These are phyloP conservation scores for Mungos mungo DNA, from an alignment of 2,113 vertebrate genomes.

Conservation along the genomic window DNA sequence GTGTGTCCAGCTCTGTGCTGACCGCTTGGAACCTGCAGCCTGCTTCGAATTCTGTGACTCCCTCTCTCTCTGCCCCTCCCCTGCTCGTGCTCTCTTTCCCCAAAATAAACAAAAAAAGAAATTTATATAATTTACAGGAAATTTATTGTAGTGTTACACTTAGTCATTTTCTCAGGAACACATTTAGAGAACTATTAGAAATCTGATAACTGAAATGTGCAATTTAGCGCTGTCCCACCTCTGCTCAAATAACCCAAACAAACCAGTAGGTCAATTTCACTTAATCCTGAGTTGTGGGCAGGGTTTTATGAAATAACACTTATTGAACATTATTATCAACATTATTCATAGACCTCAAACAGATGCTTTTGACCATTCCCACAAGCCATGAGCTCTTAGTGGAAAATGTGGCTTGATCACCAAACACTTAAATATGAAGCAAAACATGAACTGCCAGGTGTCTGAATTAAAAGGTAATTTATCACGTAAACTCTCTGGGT, in stretches of 20 bases:
- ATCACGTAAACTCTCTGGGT: background rate
- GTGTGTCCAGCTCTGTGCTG: too few species aligned
- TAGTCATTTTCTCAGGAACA: conserved; percentile 29
- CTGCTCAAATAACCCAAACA: background rate
- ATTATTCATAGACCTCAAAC: background rate
- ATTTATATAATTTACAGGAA: background rate
- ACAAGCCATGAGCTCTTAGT: background rate
- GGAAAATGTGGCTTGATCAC: background rate
- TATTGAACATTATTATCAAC: background rate
- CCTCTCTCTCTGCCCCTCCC: too few species aligned
- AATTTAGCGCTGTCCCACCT: background rate
- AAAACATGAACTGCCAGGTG: background rate
- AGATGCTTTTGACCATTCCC: background rate
- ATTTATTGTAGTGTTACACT: background rate
- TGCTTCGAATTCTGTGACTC: too few species aligned
- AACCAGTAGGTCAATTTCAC: background rate
- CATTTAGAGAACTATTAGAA: conserved; percentile 1
- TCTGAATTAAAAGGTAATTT: background rate
- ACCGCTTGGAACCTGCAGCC: too few species aligned
- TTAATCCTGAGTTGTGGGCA: background rate
- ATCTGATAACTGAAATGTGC: background rate
- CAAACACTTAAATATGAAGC: background rate
- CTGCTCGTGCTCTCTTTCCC: too few species aligned
- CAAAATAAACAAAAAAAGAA: too few species aligned
- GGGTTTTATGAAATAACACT: background rate